These are phyloP conservation scores for Lacerta bilineata DNA, from an alignment of 2,797 vertebrate genomes.

Conservation along the genomic window DNA sequence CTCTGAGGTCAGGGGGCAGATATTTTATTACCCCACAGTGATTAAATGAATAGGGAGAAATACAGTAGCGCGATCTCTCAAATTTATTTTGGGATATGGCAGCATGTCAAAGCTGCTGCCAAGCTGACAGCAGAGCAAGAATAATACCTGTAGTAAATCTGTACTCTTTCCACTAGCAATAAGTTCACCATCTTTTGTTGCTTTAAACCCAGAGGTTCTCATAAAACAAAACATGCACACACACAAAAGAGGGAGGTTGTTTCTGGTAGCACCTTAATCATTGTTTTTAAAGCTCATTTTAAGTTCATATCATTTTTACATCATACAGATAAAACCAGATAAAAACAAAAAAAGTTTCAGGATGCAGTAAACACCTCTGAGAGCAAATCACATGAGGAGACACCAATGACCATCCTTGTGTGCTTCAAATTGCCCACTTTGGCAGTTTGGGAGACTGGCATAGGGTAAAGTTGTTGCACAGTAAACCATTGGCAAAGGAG, in stretches of 20 bases:
- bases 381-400: background rate
- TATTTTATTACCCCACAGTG: background rate
- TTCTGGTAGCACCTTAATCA: slow-evolving; percentile 43
- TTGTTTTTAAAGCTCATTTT: slow-evolving; percentile 13
- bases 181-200: slow-evolving; percentile 58
- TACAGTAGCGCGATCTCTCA: slow-evolving; percentile 32
- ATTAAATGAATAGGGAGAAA: slow-evolving; percentile 29
- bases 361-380: background rate
- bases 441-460: background rate
- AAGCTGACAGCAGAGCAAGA: slow-evolving; percentile 53
- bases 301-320: background rate
- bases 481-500: background rate
- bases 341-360: background rate
- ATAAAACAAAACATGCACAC: slow-evolving; percentile 25
- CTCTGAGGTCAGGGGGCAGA: background rate
- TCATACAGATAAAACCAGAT: background rate
- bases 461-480: background rate
- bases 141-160: slow-evolving; percentile 57
- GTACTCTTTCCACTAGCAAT: slow-evolving; percentile 43
- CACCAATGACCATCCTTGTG: too few relatives aligned
- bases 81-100: slow-evolving; percentile 56
- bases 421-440: background rate
- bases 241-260: slow-evolving; percentile 10
- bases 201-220: slow-evolving; percentile 49
- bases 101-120: slow-evolving; percentile 33